phyloP scores from a whole-genome alignment of 1,140 invertebrate species.

The Tetragnatha versicolor region DNA sequence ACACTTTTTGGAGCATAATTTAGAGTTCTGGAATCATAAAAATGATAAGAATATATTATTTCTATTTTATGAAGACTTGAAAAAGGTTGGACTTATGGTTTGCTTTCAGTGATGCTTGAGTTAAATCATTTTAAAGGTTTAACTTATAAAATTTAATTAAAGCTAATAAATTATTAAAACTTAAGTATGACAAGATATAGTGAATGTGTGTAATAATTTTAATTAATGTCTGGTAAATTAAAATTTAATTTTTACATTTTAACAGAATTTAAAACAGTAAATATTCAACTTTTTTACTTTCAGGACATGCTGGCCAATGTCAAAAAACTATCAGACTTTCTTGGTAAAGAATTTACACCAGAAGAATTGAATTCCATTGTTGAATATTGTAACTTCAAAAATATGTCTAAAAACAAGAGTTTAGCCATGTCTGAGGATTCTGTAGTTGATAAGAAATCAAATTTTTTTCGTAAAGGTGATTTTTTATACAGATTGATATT shows the following conservation, averaged over 20 bases:
- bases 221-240: not conserved
- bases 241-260: too few relatives aligned
- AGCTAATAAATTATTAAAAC: too few relatives aligned
- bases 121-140: not conserved
- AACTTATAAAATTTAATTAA: not conserved
- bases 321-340: constrained; percentile 24
- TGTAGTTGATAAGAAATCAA: not conserved
- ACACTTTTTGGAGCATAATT: constrained; percentile 35
- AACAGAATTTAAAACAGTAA: too few relatives aligned
- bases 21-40: constrained; percentile 44
- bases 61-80: constrained; percentile 43
- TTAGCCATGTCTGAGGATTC: not conserved
- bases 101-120: too few relatives aligned
- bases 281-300: not conserved
- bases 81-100: constrained; percentile 9
- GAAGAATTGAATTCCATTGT: constrained; percentile 24
- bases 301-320: constrained; percentile 9
- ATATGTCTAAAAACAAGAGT: constrained; percentile 13
- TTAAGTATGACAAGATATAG: too few relatives aligned
- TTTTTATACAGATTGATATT: too few relatives aligned
- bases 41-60: constrained; percentile 42
- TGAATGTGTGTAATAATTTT: not conserved
- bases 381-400: constrained; percentile 31
- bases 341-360: not conserved
- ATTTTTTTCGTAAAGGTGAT: constrained; percentile 38